Conservation (phyloP, 2,113 vertebrate genomes). For the Entomyzon cyanotis region DNA sequence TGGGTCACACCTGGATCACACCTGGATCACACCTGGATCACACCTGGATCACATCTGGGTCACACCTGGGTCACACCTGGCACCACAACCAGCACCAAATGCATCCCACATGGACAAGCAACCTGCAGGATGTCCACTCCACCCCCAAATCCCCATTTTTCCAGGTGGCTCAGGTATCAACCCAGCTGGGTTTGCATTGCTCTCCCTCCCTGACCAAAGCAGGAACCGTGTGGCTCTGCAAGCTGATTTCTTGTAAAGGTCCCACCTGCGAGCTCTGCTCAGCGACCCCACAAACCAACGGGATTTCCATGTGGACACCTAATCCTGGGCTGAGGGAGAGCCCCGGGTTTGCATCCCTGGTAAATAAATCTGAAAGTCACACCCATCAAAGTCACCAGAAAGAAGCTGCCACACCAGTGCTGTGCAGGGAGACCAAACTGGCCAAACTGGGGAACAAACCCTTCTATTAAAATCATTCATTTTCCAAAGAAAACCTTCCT, state of each 20-base stretch:
- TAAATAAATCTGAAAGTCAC: not conserved
- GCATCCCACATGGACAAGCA: not conserved
- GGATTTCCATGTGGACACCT: not conserved
- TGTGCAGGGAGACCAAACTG: not conserved
- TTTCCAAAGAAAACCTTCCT: not conserved
- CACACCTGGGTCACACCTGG: no score
- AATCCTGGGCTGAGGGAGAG: not conserved
- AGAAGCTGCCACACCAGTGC: accelerated
- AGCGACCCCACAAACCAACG: not conserved
- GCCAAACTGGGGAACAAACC: not conserved
- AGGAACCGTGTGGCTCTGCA: not conserved
- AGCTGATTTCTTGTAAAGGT: not conserved
- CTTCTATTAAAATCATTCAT: not conserved
- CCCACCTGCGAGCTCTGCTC: not conserved
- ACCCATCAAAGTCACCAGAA: accelerated
- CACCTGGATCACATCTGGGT: no score
- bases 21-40: no score
- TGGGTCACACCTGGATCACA: no score
- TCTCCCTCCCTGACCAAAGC: not conserved
- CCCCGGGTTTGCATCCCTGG: accelerated
- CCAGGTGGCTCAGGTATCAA: not conserved
- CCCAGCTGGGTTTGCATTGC: accelerated
- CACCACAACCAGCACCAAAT: no score
- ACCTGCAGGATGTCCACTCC: no score
- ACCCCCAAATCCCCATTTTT: not conserved